These are phyloP conservation scores for Graptemys geographica DNA, from an alignment of 2,797 vertebrate genomes.

Conservation along the genomic window DNA sequence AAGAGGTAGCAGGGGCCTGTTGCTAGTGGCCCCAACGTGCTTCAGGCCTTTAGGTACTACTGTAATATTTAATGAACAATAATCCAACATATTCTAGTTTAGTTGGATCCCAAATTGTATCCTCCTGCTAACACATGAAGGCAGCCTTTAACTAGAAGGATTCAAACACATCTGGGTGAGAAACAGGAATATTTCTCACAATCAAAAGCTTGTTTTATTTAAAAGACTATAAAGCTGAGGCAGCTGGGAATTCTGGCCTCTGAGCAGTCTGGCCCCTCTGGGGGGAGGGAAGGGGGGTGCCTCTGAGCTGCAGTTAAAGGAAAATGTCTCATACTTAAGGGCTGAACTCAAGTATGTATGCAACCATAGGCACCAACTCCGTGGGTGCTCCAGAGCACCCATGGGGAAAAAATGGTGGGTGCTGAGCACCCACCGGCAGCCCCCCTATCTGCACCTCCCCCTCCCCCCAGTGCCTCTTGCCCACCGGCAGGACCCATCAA, in stretches of 20 bases:
- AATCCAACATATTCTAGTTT: slow-evolving; percentile 2
- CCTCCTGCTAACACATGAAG: slow-evolving; percentile 47
- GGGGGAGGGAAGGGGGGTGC: neutral
- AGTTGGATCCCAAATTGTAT: slow-evolving; percentile 42
- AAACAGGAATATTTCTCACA: neutral
- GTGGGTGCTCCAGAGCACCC: no score
- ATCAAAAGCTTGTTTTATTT: neutral
- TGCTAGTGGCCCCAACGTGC: neutral
- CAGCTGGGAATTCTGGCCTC: neutral
- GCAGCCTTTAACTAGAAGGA: slow-evolving; percentile 9
- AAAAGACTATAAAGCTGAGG: neutral
- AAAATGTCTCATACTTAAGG: neutral
- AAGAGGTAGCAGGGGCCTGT: accelerated
- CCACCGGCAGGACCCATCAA: no score
- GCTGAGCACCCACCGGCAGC: no score
- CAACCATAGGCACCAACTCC: no score
- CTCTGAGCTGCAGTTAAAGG: neutral
- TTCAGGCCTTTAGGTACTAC: slow-evolving; percentile 12
- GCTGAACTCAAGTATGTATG: neutral
- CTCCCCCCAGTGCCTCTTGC: no score
- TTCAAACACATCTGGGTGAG: accelerated
- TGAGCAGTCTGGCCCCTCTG: neutral
- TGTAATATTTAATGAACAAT: slow-evolving; percentile 43
- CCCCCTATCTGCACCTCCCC: no score
- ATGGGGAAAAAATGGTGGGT: no score